phyloP scores from a whole-genome alignment of 23 tunicate genomes.

The Phallusia fumigata region DNA sequence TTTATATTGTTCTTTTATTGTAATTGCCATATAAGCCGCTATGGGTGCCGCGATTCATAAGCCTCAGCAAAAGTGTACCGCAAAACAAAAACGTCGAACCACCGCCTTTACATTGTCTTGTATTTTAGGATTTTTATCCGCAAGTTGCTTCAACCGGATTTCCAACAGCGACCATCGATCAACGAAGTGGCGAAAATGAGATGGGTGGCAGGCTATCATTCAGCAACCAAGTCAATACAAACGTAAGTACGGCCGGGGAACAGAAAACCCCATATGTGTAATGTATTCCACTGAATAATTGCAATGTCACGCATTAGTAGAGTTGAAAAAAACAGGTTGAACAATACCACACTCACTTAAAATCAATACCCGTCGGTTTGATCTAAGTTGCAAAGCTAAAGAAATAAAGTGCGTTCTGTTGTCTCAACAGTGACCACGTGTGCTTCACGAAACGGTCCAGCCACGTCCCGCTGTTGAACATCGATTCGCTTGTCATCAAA shows the following conservation, averaged over 20 bases:
- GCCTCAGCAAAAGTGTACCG: too few species aligned
- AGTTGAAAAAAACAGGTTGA: too few species aligned
- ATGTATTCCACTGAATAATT: too few species aligned
- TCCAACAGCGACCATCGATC: constrained; percentile 64
- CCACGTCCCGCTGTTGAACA: constrained; percentile 18
- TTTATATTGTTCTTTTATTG: neutral
- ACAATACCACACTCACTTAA: too few species aligned
- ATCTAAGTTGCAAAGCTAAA: too few species aligned
- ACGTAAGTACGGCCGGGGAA: neutral
- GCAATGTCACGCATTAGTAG: too few species aligned
- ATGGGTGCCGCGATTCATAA: too few species aligned
- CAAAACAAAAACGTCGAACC: neutral
- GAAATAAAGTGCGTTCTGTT: too few species aligned
- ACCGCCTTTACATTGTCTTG: neutral
- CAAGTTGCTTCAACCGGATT: constrained; percentile 63
- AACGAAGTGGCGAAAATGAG: constrained; percentile 63
- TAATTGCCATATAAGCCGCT: too few species aligned
- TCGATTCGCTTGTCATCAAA: constrained; percentile 44
- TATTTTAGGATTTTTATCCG: constrained; percentile 67
- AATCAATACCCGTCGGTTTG: too few species aligned
- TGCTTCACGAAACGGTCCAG: constrained; percentile 20
- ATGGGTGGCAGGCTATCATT: constrained; percentile 50
- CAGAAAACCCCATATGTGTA: too few species aligned
- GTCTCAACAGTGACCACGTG: neutral
- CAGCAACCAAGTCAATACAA: neutral